Evolutionary conservation across 2,888 invertebrate species (phyloP).

Genomic region (Cosmia trapezina): DNA sequence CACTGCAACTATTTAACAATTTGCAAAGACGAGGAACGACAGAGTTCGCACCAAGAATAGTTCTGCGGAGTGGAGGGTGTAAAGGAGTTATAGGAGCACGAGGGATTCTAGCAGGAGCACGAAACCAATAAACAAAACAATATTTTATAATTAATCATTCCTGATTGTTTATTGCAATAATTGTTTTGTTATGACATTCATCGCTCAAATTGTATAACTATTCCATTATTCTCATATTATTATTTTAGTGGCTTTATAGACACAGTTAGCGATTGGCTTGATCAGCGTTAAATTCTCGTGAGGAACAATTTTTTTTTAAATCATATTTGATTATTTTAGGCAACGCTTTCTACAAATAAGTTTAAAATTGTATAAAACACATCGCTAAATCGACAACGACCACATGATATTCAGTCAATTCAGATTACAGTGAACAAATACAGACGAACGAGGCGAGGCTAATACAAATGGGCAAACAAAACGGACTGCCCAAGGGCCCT

Average conservation of each 20-base stretch:
- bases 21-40: no score
- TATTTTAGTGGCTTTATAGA: neutral
- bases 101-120: no score
- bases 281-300: neutral
- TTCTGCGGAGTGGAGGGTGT: no score
- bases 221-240: no score
- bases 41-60: no score
- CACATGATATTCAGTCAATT: slow-evolving; percentile 22
- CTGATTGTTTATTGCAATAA: slow-evolving; percentile 23
- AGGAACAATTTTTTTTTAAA: no score
- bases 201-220: neutral
- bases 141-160: slow-evolving; percentile 21
- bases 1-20: no score
- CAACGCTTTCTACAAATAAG: neutral
- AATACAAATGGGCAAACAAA: slow-evolving; percentile 62
- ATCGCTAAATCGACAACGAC: neutral
- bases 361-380: neutral
- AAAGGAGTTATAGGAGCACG: no score
- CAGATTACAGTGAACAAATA: slow-evolving; percentile 44
- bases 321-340: neutral
- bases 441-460: slow-evolving; percentile 19
- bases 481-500: slow-evolving; percentile 63
- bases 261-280: neutral
- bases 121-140: slow-evolving; percentile 11
- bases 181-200: neutral